These are phyloP conservation scores for Trypoxylon attenuatum DNA, from an alignment of 2,888 invertebrate species.

Conservation along the genomic window DNA sequence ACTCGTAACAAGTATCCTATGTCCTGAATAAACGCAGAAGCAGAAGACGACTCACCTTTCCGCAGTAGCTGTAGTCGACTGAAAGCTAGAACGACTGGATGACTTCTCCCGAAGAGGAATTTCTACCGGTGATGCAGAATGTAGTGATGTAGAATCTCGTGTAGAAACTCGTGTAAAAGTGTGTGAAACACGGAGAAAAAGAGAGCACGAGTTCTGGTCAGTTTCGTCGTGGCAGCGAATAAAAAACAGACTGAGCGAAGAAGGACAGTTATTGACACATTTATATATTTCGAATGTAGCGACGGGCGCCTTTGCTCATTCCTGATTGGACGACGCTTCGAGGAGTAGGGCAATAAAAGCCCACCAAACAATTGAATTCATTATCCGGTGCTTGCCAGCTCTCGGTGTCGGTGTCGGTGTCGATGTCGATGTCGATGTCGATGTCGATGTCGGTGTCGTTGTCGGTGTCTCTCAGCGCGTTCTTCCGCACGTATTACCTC, in stretches of 20 bases:
- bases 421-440: no score
- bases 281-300: constrained; percentile 73
- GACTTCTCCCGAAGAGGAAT: not conserved
- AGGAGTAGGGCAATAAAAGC: constrained; percentile 53
- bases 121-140: not conserved
- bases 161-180: no score
- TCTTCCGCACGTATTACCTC: constrained; percentile 45
- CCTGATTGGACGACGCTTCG: constrained; percentile 64
- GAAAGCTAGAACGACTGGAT: no score
- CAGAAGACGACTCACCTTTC: no score
- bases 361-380: constrained; percentile 59
- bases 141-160: no score
- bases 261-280: constrained; percentile 66
- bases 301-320: constrained; percentile 66
- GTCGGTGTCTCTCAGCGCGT: no score
- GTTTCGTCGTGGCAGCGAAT: constrained; percentile 45
- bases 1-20: no score
- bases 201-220: constrained; percentile 18
- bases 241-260: constrained; percentile 61
- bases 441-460: no score
- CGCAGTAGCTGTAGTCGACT: no score
- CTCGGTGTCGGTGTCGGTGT: no score
- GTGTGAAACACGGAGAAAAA: constrained; percentile 3
- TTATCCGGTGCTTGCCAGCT: constrained; percentile 49
- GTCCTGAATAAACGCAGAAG: no score